Evolutionary conservation across 2,888 invertebrate genomes (phyloP), one percentile per base, ranked within the genome.

Genomic region (Isotomurus palustris): DNA sequence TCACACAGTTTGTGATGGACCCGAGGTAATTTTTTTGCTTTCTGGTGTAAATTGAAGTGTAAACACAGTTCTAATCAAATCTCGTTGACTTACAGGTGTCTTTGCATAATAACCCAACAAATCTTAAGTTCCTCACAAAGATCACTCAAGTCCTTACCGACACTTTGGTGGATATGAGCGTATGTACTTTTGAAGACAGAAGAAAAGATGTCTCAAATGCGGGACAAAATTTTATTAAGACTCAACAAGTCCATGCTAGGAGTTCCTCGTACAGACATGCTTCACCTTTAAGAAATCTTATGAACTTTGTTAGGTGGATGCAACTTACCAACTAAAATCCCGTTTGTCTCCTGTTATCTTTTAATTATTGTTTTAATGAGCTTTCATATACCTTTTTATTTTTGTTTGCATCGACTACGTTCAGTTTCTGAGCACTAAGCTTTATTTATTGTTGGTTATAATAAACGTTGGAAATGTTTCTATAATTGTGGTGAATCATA

Each of bases 1-100:
- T 36, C 70, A 70, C 28, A 62, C 67, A 1, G 61, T 67, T 10
- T 70, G 70, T 51, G 70, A 70, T 50, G 67, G 67, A n/a, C 69
- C 69, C 25, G 67, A 69, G 47, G 69, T 67, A 52, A 28, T 25
- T 38, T 43, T 49, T 8, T 19, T 5, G 36, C 10, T 21, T 19
- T 12, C n/a, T 50, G 24, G 32, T 22, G n/a, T 19, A 36, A 55
- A 48, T 5, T 10, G 29, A 32, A 29, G 21, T 55, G 14, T 17
- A 22, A 17, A 17, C 40, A 22, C 12, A 35, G 14, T 21, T 53
- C 21, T 17, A 32, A 21, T 29, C 19, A 49, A 28, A 45, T 36
- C 14, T 43, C 21, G 41, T 14, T 21, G 24, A 10, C 19, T 58
- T 49, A 2, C 48, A 68, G 65, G 56, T 64, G 10, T 62, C 64